These are phyloP conservation scores for Hyalella azteca DNA, from an alignment of 2,888 invertebrate species.

Conservation along the genomic window DNA sequence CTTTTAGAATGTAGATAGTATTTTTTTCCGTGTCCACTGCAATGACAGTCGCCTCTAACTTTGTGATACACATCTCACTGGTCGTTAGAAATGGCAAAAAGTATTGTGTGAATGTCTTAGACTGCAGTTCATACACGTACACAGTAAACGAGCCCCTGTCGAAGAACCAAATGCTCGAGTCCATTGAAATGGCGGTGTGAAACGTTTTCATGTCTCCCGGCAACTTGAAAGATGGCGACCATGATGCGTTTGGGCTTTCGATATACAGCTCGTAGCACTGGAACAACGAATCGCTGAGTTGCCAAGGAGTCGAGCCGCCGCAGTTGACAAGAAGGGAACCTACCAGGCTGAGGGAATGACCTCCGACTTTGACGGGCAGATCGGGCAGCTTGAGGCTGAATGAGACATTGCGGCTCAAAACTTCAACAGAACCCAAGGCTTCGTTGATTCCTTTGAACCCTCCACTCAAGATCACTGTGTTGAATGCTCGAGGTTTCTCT, in stretches of 20 bases:
- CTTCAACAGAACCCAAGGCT: constrained; percentile 3
- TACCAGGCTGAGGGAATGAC: neutral
- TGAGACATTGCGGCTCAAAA: neutral
- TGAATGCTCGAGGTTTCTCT: neutral
- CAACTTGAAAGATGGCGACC: neutral
- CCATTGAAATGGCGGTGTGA: neutral
- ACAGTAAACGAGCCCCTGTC: constrained; percentile 7
- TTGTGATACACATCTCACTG: neutral
- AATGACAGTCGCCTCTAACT: neutral
- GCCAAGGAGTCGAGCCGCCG: constrained; percentile 20
- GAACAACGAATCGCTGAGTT: neutral
- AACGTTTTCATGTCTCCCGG: constrained; percentile 23
- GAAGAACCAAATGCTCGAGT: constrained; percentile 1
- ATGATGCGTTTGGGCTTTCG: neutral
- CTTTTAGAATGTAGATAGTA: neutral
- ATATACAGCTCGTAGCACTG: constrained; percentile 2
- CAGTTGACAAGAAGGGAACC: neutral
- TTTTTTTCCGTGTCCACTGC: neutral
- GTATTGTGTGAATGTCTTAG: neutral
- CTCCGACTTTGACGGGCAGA: neutral
- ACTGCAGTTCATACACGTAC: neutral
- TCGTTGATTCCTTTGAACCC: neutral
- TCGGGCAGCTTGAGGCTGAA: neutral
- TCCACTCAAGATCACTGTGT: neutral
- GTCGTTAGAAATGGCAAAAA: neutral